Conservation (phyloP, 2,797 vertebrate species). For the Crenichthys baileyi region DNA sequence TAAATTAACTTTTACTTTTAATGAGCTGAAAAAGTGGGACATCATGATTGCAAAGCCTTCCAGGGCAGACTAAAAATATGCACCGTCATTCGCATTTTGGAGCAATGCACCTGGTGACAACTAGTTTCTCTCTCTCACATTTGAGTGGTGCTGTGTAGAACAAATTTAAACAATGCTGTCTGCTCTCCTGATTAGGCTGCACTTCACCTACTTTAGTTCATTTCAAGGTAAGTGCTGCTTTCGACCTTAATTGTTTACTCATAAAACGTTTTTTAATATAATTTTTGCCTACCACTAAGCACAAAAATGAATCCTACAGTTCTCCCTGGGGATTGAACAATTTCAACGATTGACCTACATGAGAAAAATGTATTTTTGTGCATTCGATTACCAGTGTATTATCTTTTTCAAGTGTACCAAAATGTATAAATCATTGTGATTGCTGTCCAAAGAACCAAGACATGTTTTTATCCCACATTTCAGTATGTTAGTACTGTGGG, state of each 20-base stretch:
- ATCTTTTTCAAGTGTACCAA: neutral
- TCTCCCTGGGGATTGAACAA: neutral
- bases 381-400: neutral
- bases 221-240: neutral
- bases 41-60: neutral
- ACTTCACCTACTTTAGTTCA: no score
- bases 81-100: neutral
- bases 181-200: neutral
- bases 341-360: neutral
- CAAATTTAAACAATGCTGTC: neutral
- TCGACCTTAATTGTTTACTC: neutral
- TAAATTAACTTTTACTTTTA: neutral
- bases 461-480: neutral
- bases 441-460: neutral
- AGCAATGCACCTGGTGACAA: neutral
- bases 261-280: neutral
- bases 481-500: constrained; percentile 8
- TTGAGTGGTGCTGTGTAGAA: neutral
- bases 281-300: neutral
- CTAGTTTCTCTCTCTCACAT: constrained; percentile 7
- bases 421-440: neutral
- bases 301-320: neutral
- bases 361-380: neutral
- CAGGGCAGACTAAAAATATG: constrained; percentile 13
- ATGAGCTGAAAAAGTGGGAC: constrained; percentile 3